phyloP scores from a whole-genome alignment of 2,113 vertebrate genomes.

The Rattus norvegicus region GRCr8 NC_086023.1:22519501-22520000 shows the following conservation, averaged over 20 bases:
- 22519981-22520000: neutral
- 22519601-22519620: neutral
- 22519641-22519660: neutral
- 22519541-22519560: neutral
- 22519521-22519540: neutral
- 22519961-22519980: neutral
- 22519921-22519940: neutral
- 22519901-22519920: no score
- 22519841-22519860: no score
- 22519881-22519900: no score
- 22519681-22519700: neutral
- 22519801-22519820: neutral
- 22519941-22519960: neutral
- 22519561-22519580: neutral
- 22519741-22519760: neutral
- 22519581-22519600: neutral
- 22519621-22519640: neutral
- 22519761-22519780: neutral
- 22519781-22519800: neutral
- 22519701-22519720: rapidly evolving
- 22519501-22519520: neutral
- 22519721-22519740: rapidly evolving
- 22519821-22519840: no score
- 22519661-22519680: neutral
- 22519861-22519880: no score